Conservation (phyloP, 2,888 invertebrate genomes). For the Diarsia brunnea region DNA sequence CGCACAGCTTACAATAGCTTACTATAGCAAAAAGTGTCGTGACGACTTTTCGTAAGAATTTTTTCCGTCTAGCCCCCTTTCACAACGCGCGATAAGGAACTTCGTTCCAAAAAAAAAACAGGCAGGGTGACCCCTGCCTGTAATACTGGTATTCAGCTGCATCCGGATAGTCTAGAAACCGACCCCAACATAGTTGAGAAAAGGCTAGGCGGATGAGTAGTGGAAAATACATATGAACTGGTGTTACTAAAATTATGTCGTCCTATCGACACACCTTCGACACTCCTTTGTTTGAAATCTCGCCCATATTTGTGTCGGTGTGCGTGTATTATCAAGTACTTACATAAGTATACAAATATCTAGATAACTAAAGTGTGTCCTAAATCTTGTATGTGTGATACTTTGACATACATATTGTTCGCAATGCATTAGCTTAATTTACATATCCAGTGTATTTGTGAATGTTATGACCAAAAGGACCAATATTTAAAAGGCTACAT, state of each 20-base stretch:
- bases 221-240: background rate
- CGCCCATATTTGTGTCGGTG: slow-evolving; percentile 21
- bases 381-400: slow-evolving; percentile 32
- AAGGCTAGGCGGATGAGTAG: background rate
- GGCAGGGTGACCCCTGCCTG: no score
- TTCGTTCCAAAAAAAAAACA: no score
- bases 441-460: slow-evolving; percentile 1
- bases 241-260: background rate
- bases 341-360: slow-evolving; percentile 25
- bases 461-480: background rate
- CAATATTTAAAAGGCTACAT: background rate
- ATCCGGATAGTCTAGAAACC: no score
- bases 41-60: no score
- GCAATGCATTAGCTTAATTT: slow-evolving; percentile 22
- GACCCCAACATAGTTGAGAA: no score
- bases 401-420: slow-evolving; percentile 22
- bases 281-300: slow-evolving; percentile 45
- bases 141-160: no score
- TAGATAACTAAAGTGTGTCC: slow-evolving; percentile 25
- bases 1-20: no score
- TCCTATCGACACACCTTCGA: slow-evolving; percentile 21
- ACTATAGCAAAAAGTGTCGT: no score
- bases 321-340: background rate
- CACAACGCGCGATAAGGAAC: no score
- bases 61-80: no score